Evolutionary conservation across 1,140 invertebrate genomes (phyloP), one percentile per base, ranked within the genome.

Genomic region (Drosophila lacteicornis): DNA sequence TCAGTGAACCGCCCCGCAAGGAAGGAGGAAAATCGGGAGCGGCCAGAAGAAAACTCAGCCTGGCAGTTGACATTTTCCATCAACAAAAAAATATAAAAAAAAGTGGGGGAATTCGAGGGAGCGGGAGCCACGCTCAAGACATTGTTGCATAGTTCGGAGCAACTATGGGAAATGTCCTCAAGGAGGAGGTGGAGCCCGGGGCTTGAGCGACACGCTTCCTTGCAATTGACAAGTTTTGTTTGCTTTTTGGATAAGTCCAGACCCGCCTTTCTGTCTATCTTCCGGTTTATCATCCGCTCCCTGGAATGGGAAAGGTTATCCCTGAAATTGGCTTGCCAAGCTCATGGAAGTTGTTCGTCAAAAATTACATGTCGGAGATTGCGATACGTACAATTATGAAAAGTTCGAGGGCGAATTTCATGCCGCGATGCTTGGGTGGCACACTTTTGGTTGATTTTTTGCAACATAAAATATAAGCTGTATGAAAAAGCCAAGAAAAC

Each of bases 61-160:
- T 78, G 82, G 84, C 85, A 88, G 82, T 78, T 87, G 84, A 88
- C 84, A 87, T 87, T 80, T 80, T 88, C 75, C 77, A 79, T 86
- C 83, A 83, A 79, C 60, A 76, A 66, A 81, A 65, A 67, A 73
- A 59, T 59, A 25, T 19, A 11, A 45, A 17, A 36, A 36, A 19
- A 13, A 33, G 33, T 38, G 25, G 25, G 40, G 42, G 49, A 59
- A 51, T 42, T 55, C 13, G 59, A 50, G 43, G 46, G 22, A 60
- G 67, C 70, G 67, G 62, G 47, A 47, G 40, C 43, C 30, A 13
- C 25, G 63, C 51, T 55, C 62, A 63, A 80, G 75, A 88, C 74
- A 84, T 87, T 87, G 84, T 87, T 88, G 83, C 83, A 62, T 65
- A 61, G 70, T 66, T 59, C 42, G 33, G 6, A 57, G 58, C 56